Base-by-base conservation (phyloP, 2,113 vertebrate species). In the Brachyistius frenatus region DNA sequence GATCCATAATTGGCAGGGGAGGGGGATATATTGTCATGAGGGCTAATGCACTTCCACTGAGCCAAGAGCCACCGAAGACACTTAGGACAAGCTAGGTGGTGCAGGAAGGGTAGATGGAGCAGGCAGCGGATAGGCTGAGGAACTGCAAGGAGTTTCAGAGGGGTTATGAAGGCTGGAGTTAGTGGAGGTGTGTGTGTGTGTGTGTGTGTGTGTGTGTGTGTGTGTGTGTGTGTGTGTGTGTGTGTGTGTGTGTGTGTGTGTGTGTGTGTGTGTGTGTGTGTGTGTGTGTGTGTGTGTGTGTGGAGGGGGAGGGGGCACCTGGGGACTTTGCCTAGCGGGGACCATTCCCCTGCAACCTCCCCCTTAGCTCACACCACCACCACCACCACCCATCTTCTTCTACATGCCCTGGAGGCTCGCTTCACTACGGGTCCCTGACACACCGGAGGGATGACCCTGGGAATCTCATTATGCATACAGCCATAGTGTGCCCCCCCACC, bases 381-480 rank as follows among this genome's bases (percentile, higher is more conserved):
- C 52, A 55, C 37, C 49, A 44, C 76, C 76, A 64, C 69, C 75
- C 88, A 47, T 63, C 81, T 81, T 84, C 77, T 58, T n/a, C 82
- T 83, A 35, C 88, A 78, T 85, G 85, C 90, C 86, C 85, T 35
- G 69, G 77, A 86, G 90, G 90, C 89, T 88, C 32, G 86, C 88
- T 87, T 84, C 67, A 68, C 74, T 66, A 64, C 52, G 69, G 88
- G 88, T 89, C 84, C 74, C 87, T 93, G 93, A 94, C 92, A 93
- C 87, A 88, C 86, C 85, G 80, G 87, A 94, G 92, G 88, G 93
- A 94, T 94, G 94, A 94, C 95, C 95, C 94, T 95, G 94, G 92
- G 93, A 95, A 93, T 94, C 91, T 93, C 92, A 94, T 95, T 95
- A 95, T 93, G 93, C 91, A 92, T 90, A 93, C 85, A 94, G 89